Evolutionary conservation across 2,797 vertebrate genomes (phyloP).

Genomic region (Apogon talboti): DNA sequence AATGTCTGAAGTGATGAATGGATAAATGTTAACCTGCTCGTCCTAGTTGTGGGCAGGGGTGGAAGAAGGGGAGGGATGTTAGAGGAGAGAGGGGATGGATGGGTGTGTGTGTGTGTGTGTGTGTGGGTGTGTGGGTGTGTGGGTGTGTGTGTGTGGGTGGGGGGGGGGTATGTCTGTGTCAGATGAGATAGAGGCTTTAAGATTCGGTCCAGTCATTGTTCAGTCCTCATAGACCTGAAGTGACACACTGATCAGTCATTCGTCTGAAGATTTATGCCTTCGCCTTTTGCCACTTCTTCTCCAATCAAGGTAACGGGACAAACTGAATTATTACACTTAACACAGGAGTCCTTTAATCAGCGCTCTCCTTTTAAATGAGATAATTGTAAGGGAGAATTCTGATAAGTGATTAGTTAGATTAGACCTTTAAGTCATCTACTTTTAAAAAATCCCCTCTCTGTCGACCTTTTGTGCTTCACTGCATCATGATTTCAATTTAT

Average conservation of each 20-base stretch:
- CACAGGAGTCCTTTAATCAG: slow-evolving; percentile 21
- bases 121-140: slow-evolving; percentile 12
- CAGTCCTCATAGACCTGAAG: slow-evolving; percentile 58
- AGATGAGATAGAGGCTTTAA: slow-evolving; percentile 71
- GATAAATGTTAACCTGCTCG: slow-evolving; percentile 11
- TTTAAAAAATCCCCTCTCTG: background rate
- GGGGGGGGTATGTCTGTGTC: slow-evolving; percentile 21
- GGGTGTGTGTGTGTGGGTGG: slow-evolving; percentile 19
- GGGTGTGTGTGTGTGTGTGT: slow-evolving; percentile 20
- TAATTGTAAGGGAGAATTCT: slow-evolving; percentile 20
- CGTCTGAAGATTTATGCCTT: slow-evolving; percentile 31
- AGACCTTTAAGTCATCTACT: slow-evolving; percentile 3
- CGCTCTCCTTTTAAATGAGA: slow-evolving; percentile 18
- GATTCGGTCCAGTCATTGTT: slow-evolving; percentile 65
- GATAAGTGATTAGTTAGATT: slow-evolving; percentile 17
- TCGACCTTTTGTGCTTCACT: slow-evolving; percentile 13
- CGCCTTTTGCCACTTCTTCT: slow-evolving; percentile 31
- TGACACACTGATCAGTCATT: slow-evolving; percentile 54
- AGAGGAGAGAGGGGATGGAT: slow-evolving; percentile 5
- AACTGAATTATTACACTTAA: slow-evolving; percentile 23
- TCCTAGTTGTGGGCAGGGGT: slow-evolving; percentile 28
- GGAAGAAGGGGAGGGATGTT: slow-evolving; percentile 20
- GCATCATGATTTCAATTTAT: slow-evolving; percentile 15
- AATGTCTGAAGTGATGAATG: no score
- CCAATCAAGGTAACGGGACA: slow-evolving; percentile 63